Evolutionary conservation across 1,140 invertebrate genomes (phyloP), one percentile per base, ranked within the genome.

Genomic region (Eueides isabella): DNA sequence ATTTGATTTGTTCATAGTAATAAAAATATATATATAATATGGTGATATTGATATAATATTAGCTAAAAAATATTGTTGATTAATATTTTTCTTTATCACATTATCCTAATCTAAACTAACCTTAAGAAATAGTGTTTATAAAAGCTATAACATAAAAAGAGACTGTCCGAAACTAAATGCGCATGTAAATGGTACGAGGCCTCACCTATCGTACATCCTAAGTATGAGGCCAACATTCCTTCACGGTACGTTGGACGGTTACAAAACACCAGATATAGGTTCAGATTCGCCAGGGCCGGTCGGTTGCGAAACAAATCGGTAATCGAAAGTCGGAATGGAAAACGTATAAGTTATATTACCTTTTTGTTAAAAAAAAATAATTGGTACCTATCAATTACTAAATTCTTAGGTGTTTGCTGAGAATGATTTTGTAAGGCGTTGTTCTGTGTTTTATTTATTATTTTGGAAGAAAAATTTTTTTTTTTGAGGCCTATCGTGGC

Each of bases 191-290:
- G 44, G 67, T 67, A 66, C 72, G 71, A 75, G 72, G 71, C 33
- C 68, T 72, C 67, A 68, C 44, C 73, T 75, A 71, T 75, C 74
- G 74, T 33, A 80, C 71, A 80, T 77, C 75, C 75, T 48, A 76
- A 28, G 75, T 70, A 66, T 80, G 63, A 75, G 61, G 69, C 69
- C 55, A 69, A 28, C 81, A 85, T 87, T 78, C 85, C 83, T 83
- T 87, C 80, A 88, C 85, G 85, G 85, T 83, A 82, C 81, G 80
- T 41, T 75, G 78, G 70, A 19, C 35, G 63, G 72, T 88, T 88
- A 81, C 85, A 80, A 83, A 83, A 88, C 77, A 48, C 72, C 66
- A 74, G 79, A 85, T 84, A 84, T 82, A 76, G 81, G 77, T 74
- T 83, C 80, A 81, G 78, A 84, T 81, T 81, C 79, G 76, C 75